A percentile compares a stretch with the other conserved stretches of the same genome.
Conservation (phyloP, 2,113 vertebrate genomes). For the Cynoglossus semilaevis region DNA sequence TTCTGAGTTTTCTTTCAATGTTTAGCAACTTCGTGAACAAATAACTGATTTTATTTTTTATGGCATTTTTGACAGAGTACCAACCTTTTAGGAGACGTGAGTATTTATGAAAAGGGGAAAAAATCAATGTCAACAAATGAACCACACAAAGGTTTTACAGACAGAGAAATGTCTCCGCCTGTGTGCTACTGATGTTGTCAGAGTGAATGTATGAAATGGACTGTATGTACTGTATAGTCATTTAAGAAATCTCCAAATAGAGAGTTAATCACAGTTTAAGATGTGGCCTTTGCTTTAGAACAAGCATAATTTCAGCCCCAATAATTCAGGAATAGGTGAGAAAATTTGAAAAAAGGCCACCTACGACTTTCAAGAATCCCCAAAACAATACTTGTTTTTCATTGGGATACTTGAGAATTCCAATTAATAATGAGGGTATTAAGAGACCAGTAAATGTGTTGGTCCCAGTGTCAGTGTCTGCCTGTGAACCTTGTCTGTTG, state of each 20-base stretch:
- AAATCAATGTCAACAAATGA: too few species aligned
- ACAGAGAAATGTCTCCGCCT: constrained; percentile 8
- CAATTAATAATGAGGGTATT: background rate
- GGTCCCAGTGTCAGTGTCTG: constrained; percentile 49
- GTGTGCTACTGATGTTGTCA: constrained; percentile 34
- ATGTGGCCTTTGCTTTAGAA: constrained; percentile 17
- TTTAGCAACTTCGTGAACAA: too few species aligned
- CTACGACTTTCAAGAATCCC: too few species aligned
- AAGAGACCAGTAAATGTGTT: background rate
- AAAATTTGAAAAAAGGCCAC: background rate
- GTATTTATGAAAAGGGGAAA: too few species aligned
- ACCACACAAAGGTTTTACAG: too few species aligned
- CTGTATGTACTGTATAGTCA: constrained; percentile 15
- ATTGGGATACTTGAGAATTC: background rate
- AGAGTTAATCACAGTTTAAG: constrained; percentile 37
- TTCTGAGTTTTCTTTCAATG: too few species aligned
- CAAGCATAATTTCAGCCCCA: background rate
- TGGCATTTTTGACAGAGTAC: too few species aligned
- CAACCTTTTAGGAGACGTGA: too few species aligned
- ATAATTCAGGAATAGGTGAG: background rate
- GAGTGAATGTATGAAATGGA: constrained; percentile 45
- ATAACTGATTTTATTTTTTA: too few species aligned
- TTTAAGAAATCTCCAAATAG: constrained; percentile 55
- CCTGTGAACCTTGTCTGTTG: constrained; percentile 54
- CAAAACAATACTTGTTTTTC: background rate